Conservation (phyloP, 2,113 vertebrate genomes). For the Tragelaphus buxtoni region DNA sequence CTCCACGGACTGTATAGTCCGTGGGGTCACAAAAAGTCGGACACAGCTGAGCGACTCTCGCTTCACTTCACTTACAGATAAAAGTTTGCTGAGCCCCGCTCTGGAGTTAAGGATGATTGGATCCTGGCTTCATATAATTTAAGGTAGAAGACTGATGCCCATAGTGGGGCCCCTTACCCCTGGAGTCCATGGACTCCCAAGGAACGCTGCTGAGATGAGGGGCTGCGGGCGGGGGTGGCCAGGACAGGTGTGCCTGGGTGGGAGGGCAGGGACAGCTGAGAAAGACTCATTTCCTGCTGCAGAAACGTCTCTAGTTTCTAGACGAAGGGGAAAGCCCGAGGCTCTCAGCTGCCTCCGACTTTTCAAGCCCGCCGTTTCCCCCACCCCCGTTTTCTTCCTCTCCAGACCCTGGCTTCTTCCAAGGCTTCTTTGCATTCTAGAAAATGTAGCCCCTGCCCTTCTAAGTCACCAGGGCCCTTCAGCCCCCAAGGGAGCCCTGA, state of each 20-base stretch:
- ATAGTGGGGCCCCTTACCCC: not conserved
- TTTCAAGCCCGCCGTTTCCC: too few relatives aligned
- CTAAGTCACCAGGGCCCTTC: not conserved
- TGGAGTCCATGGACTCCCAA: too few relatives aligned
- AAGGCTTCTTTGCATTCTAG: not conserved
- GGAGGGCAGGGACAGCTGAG: not conserved
- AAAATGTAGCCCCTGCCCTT: not conserved
- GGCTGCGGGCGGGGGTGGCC: accelerated
- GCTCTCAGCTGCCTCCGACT: not conserved
- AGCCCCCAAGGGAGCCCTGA: not conserved
- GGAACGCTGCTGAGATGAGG: accelerated
- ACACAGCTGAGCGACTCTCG: not conserved
- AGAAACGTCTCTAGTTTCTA: accelerated
- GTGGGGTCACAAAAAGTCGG: not conserved
- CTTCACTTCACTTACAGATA: not conserved
- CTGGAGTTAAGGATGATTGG: not conserved
- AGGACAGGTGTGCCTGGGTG: not conserved
- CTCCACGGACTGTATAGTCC: not conserved
- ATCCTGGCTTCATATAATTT: not conserved
- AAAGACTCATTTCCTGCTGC: accelerated
- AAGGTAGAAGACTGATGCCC: not conserved
- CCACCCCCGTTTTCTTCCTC: not conserved
- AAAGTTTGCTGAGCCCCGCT: not conserved
- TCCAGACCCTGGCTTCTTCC: not conserved
- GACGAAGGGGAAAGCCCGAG: too few relatives aligned